These are phyloP conservation scores for Anastrepha ludens DNA, from an alignment of 1,140 invertebrate species.

Conservation along the genomic window DNA sequence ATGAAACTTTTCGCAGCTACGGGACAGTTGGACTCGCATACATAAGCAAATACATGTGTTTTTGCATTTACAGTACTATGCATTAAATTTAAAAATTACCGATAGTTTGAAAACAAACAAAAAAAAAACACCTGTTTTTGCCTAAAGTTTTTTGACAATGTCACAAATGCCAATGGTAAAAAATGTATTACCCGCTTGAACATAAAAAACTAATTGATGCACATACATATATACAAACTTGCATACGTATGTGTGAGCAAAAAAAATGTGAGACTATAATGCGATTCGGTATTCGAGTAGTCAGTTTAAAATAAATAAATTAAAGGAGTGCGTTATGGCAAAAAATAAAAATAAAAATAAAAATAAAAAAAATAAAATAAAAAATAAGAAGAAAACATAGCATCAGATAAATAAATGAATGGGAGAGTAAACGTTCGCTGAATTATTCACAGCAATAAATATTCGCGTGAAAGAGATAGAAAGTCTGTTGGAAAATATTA, in stretches of 20 bases:
- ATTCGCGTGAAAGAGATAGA: background rate
- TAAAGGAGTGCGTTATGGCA: slow-evolving; percentile 8
- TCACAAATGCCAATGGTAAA: slow-evolving; percentile 17
- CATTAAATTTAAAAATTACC: background rate
- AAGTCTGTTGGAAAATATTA: background rate
- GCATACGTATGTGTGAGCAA: background rate
- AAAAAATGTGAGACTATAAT: background rate
- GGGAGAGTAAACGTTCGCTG: slow-evolving; percentile 13
- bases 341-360: background rate
- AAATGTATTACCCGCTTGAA: slow-evolving; percentile 31
- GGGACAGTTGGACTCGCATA: background rate
- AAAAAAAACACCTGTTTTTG: background rate
- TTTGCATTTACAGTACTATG: background rate
- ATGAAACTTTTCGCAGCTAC: background rate
- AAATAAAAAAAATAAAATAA: slow-evolving; percentile 17
- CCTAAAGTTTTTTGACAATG: slow-evolving; percentile 42
- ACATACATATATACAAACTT: background rate
- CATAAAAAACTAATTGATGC: background rate
- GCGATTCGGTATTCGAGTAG: background rate
- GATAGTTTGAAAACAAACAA: background rate
- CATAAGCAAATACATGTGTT: too few species aligned
- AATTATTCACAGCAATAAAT: slow-evolving; percentile 39
- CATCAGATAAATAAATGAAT: slow-evolving; percentile 42
- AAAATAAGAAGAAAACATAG: background rate
- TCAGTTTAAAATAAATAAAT: slow-evolving; percentile 39